phyloP scores from a whole-genome alignment of 1,140 invertebrate species.

The Wasmannia auropunctata region DNA sequence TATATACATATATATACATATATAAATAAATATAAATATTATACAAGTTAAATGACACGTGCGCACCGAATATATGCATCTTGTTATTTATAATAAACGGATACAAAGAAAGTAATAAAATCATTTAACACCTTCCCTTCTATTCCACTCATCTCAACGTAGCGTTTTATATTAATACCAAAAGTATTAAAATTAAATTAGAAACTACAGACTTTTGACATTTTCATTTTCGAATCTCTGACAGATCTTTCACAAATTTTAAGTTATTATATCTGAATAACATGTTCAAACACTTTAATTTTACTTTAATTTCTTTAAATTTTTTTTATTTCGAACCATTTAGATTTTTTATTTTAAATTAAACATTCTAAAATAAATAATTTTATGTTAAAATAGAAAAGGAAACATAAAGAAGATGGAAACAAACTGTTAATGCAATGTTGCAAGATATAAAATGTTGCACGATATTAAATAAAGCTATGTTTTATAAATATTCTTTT shows the following conservation, averaged over 20 bases:
- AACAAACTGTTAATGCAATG: neutral
- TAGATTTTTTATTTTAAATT: neutral
- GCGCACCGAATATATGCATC: conserved; percentile 84
- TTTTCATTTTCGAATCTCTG: neutral
- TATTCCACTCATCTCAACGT: neutral
- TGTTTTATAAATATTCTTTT: neutral
- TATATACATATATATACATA: conserved; percentile 75
- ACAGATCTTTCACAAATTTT: neutral
- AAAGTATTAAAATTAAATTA: neutral
- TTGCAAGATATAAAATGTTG: conserved; percentile 17
- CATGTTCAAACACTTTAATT: neutral
- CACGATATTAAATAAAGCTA: neutral
- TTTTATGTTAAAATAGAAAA: neutral
- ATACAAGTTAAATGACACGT: conserved; percentile 81
- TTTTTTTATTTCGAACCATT: neutral
- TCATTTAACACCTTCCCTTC: neutral
- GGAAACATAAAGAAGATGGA: neutral
- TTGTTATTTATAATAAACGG: conserved; percentile 85
- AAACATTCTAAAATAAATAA: neutral
- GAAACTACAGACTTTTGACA: neutral
- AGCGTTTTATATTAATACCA: neutral
- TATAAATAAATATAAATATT: conserved; percentile 71
- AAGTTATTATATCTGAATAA: neutral
- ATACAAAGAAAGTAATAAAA: conserved; percentile 72
- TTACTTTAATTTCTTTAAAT: neutral